Conservation (phyloP, 2,797 vertebrate species). For the Aselliscus stoliczkanus region DNA sequence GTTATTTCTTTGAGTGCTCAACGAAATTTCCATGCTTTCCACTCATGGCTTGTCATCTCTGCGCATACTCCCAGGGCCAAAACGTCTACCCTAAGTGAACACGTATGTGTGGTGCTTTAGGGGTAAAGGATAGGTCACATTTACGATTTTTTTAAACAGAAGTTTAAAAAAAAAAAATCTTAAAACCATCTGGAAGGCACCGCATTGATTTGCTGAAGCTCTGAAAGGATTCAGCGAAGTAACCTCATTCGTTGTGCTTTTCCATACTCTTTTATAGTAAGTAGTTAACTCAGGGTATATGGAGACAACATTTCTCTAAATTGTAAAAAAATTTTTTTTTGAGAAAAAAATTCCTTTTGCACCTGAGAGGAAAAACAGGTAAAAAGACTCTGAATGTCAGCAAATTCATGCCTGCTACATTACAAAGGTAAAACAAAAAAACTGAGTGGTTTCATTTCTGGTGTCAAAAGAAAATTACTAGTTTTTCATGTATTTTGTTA, state of each 20-base stretch:
- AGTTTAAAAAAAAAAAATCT: not conserved
- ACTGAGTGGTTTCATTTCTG: not conserved
- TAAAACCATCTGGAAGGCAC: not conserved
- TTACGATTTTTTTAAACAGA: not conserved
- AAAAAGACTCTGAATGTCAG: not conserved
- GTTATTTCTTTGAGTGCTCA: not conserved
- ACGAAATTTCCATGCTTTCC: conserved; percentile 15
- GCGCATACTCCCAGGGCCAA: not conserved
- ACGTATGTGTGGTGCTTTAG: not conserved
- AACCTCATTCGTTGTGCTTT: not conserved
- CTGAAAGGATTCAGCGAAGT: not conserved
- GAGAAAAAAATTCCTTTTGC: not conserved
- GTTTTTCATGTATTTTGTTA: not conserved
- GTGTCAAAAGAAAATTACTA: conserved; percentile 18
- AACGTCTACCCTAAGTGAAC: not conserved
- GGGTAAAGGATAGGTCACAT: not conserved
- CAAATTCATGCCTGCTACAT: not conserved
- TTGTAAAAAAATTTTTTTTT: not conserved
- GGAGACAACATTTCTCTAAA: not conserved
- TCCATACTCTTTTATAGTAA: not conserved
- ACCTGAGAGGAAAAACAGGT: not conserved
- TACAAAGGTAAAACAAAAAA: not conserved
- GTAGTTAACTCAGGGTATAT: not conserved
- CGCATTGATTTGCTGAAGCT: not conserved
- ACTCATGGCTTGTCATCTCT: not conserved